Percentiles rank a stretch among this genome's conserved stretches.
Conservation (phyloP, 2,797 vertebrate genomes). For the Carcharodon carcharias region DNA sequence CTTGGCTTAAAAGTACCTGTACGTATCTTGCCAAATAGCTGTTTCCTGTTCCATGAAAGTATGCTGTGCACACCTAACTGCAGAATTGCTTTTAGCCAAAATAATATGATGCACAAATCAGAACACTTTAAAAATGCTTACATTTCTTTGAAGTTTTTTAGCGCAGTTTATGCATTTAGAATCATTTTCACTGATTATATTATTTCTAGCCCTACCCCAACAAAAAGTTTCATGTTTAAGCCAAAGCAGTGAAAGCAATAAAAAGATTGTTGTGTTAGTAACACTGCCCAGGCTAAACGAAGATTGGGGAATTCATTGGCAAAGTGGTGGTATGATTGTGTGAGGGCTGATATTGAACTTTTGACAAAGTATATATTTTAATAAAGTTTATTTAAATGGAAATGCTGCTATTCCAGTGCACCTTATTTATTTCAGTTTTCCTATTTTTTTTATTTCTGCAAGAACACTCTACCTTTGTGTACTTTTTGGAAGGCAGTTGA, state of each 20-base stretch:
- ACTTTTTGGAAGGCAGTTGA: background rate
- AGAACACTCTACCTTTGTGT: background rate
- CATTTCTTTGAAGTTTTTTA: background rate
- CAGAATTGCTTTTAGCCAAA: background rate
- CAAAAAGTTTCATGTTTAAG: background rate
- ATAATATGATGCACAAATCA: constrained; percentile 2
- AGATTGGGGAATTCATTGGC: background rate
- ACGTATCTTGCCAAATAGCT: background rate
- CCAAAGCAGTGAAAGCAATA: background rate
- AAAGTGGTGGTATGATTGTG: background rate
- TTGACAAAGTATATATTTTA: background rate
- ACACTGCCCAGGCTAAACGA: background rate
- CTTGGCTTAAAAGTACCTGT: constrained; percentile 22
- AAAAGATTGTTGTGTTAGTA: background rate
- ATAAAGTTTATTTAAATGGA: background rate
- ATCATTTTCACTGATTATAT: background rate
- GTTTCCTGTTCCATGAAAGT: constrained; percentile 32
- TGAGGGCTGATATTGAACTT: background rate
- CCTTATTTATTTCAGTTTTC: background rate
- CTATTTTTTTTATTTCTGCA: background rate
- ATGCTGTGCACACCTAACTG: background rate
- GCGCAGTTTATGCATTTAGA: background rate
- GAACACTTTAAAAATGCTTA: background rate
- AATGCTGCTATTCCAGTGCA: background rate
- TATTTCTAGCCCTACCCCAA: background rate